Percentiles rank a stretch among this genome's conserved stretches.
Evolutionary conservation across 2,888 invertebrate genomes (phyloP).

Genomic region (Yponomeuta malinellus): DNA sequence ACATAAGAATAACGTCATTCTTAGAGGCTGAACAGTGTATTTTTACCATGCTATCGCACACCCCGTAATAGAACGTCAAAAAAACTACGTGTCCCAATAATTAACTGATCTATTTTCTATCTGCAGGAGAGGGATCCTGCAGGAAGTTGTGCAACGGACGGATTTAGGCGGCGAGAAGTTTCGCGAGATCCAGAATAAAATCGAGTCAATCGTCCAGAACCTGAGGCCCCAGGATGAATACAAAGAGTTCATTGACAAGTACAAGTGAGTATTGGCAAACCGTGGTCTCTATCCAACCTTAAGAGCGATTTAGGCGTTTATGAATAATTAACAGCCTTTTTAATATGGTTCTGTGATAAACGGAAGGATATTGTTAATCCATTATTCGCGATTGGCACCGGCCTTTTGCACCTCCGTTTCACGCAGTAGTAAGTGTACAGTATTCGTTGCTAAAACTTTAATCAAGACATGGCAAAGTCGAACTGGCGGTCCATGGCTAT

Average conservation of each 20-base stretch:
- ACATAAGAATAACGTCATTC: too few relatives aligned
- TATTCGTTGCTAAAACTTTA: too few relatives aligned
- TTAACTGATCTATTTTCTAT: background rate
- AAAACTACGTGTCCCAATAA: background rate
- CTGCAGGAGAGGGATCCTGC: constrained; percentile 83
- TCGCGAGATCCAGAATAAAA: constrained; percentile 84
- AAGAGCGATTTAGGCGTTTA: background rate
- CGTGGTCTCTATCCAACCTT: too few relatives aligned
- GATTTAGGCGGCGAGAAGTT: constrained; percentile 89
- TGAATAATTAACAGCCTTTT: too few relatives aligned
- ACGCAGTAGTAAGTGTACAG: too few relatives aligned
- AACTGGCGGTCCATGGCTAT: too few relatives aligned
- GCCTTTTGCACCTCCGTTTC: background rate
- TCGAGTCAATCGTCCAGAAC: constrained; percentile 84
- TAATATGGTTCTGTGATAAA: too few relatives aligned
- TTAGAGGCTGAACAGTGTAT: too few relatives aligned
- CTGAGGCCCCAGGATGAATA: constrained; percentile 92
- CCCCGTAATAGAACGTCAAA: background rate
- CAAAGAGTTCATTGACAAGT: constrained; percentile 90
- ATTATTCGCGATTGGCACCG: background rate
- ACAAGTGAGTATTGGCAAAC: constrained; percentile 78
- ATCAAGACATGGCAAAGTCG: too few relatives aligned
- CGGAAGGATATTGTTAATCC: background rate
- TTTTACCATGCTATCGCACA: too few relatives aligned
- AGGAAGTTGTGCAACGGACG: constrained; percentile 86